Evolutionary conservation across 2,113 vertebrate genomes (phyloP), one percentile per base, ranked within the genome.

Genomic region (Aphelocoma coerulescens): DNA sequence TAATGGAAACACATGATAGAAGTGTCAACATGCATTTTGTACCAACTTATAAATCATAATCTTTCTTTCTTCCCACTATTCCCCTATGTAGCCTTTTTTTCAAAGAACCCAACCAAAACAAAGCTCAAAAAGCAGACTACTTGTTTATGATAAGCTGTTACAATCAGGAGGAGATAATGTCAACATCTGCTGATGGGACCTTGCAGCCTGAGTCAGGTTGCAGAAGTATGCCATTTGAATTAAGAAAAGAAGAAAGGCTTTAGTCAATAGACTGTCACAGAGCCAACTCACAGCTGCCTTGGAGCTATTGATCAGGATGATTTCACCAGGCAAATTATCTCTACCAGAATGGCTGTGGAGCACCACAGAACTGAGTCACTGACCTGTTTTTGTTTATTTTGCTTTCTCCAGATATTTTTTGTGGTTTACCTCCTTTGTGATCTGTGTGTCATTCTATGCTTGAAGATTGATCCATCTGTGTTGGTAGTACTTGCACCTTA

Each of bases 381-480:
- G 82, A 83, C 79, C 68, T 88, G 91, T 32, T 92, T 85, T 91
- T 95, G 65, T 94, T 93, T 95, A 61, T 63, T 96, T 94, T 74
- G 68, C 66, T 89, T 85, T 59, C 84, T 68, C 52, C 83, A 74
- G 44, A 61, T 93, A 89, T 23, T 92, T 79, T 88, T 62, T 96
- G 87, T 87, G 91, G 59, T 88, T 83, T 96, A 91, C 84, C 72
- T 81, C 65, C 75, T 92, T 94, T 88, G 44, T 57, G 28, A 79
- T 94, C 73, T 85, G 6, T 78, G 32, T 72, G 65, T 63, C 72
- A 58, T 69, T 92, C 82, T 0, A 2, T 57, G 75, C 43, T 18
- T 58, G 75, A 95, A 94, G 96, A 97, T 94, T 95, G 96, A 97
- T 97, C 95, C 91, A 86, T 96, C 91, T 97, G 91, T 92, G 72